Base-by-base conservation (phyloP, 2,113 vertebrate genomes). In the Rhinogobius similis region DNA sequence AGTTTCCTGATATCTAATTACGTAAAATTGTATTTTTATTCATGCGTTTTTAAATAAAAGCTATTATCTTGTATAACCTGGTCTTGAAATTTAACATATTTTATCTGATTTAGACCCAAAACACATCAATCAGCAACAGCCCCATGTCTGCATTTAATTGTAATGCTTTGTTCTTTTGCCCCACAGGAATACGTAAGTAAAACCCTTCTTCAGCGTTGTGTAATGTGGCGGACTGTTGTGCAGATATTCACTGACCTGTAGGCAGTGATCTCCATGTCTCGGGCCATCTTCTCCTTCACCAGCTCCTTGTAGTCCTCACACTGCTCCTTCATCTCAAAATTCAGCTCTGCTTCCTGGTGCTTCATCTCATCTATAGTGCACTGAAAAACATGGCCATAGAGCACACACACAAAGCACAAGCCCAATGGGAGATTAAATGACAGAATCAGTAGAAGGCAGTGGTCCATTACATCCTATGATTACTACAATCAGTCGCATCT, bases 221-320 rank as follows among this genome's bases (percentile, higher is more conserved):
- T 38, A 56, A 29, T 39, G 59, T 27, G 14, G 13, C 18, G 5
- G 16, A 61, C 18, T 61, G 26, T n/a, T 20, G 18, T 7, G 18
- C 29, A 38, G 29, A 62, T 63, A n/a, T 14, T 16, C 2, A 24
- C 70, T 81, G 65, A 93, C 93, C 93, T 93, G 86, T 92, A 93
- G 58, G 91, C 91, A 14, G 84, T 63, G 1, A 93, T 93, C 82
- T 93, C 93, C 46, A 93, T 87, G 50, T 93, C 91, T 82, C 90
- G 87, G 68, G 89, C 86, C 92, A 93, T 93, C 83, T 93, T 93
- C 86, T 93, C 79, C 46, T 16, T 76, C 29, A 93, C 88, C 77
- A 93, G 86, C 10, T 87, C 80, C 73, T 86, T 77, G 50, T 91
- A 90, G 58, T 91, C 89, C 10, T 68, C 87, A 73, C 82, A 90